phyloP scores from a whole-genome alignment of 1,140 invertebrate genomes.

The Cephus cinctus region DNA sequence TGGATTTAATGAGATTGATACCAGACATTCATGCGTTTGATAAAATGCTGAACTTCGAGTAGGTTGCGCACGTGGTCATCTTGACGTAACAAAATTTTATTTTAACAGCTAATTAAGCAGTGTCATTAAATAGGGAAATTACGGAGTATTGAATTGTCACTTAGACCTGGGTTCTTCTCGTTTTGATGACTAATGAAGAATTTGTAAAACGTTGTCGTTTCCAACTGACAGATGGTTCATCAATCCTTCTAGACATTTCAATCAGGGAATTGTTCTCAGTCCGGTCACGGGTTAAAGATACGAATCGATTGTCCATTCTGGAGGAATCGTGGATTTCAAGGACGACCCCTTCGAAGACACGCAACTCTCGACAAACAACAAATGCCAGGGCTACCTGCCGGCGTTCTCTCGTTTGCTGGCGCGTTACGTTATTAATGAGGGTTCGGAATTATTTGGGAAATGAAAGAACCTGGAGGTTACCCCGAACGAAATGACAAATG shows the following conservation, averaged over 20 bases:
- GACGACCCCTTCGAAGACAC: too few relatives aligned
- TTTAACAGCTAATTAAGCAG: too few relatives aligned
- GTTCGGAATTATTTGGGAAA: slow-evolving; percentile 48
- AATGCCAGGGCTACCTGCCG: background rate
- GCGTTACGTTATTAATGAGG: slow-evolving; percentile 48
- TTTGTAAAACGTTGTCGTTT: too few relatives aligned
- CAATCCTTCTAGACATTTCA: slow-evolving; percentile 38
- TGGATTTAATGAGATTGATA: too few relatives aligned
- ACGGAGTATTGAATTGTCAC: too few relatives aligned
- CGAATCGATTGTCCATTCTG: slow-evolving; percentile 31
- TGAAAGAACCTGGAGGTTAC: slow-evolving; percentile 45
- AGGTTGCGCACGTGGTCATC: too few relatives aligned
- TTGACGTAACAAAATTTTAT: too few relatives aligned
- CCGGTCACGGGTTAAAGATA: slow-evolving; percentile 24
- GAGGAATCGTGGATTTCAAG: slow-evolving; percentile 17
- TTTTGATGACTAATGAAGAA: too few relatives aligned
- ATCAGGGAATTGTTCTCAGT: slow-evolving; percentile 23
- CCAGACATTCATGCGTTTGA: too few relatives aligned
- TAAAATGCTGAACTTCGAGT: too few relatives aligned
- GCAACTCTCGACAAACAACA: background rate
- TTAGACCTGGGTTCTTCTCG: too few relatives aligned
- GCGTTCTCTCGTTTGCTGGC: slow-evolving; percentile 22
- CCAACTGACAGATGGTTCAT: slow-evolving; percentile 30
- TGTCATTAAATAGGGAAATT: too few relatives aligned
- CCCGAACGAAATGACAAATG: slow-evolving; percentile 47